A percentile compares a stretch with the other conserved stretches of the same genome.
phyloP scores from a whole-genome alignment of 2,797 vertebrate genomes.

The Setipinna tenuifilis region DNA sequence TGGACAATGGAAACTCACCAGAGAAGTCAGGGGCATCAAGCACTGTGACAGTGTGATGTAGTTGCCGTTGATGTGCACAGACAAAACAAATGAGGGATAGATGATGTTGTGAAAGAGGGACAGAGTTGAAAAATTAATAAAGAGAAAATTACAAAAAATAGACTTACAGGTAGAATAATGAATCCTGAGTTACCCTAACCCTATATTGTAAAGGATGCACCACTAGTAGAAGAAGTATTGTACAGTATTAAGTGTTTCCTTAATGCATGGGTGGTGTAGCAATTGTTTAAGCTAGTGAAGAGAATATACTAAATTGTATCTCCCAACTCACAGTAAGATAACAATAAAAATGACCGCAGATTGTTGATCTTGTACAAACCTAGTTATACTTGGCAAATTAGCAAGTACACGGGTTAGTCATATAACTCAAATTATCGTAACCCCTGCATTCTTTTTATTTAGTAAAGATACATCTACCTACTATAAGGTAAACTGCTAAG shows the following conservation, averaged over 20 bases:
- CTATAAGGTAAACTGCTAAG: background rate
- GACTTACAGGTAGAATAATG: background rate
- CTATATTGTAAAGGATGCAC: background rate
- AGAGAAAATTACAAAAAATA: background rate
- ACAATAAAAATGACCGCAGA: too few species aligned
- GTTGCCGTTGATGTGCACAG: background rate
- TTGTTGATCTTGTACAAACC: too few species aligned
- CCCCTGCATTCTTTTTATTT: too few species aligned
- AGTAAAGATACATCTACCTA: too few species aligned
- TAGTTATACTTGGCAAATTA: too few species aligned
- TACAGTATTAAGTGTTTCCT: background rate
- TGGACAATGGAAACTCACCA: conserved; percentile 84
- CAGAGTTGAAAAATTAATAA: conserved; percentile 27
- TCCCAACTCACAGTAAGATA: too few species aligned
- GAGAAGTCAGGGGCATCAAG: conserved; percentile 80
- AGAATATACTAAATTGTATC: too few species aligned
- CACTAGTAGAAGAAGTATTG: background rate
- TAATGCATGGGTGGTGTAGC: background rate
- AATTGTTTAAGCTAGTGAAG: too few species aligned
- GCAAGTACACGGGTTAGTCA: too few species aligned
- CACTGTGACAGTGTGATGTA: conserved; percentile 48
- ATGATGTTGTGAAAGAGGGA: background rate
- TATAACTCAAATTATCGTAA: too few species aligned
- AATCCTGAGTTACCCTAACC: background rate
- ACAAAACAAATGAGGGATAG: conserved; percentile 9